Conservation (phyloP, 2,888 invertebrate species). For the Portevinia maculata region DNA sequence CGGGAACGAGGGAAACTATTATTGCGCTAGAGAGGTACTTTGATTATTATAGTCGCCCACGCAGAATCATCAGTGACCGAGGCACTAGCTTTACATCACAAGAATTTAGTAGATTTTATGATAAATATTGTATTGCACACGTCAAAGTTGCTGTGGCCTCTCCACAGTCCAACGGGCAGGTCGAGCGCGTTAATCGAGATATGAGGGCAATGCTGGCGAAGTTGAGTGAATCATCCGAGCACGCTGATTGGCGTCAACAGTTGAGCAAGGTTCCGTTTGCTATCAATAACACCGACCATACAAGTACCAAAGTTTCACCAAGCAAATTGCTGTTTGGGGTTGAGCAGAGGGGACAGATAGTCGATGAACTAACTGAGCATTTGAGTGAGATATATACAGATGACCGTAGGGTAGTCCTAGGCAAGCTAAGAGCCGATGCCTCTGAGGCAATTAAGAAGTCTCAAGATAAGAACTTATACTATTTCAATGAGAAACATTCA, state of each 20-base stretch:
- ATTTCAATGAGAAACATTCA: too few species aligned
- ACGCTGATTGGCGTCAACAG: constrained; percentile 19
- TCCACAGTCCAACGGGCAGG: constrained; percentile 20
- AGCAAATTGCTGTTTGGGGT: not conserved
- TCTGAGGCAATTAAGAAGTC: too few species aligned
- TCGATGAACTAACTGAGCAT: too few species aligned
- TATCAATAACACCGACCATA: constrained; percentile 10
- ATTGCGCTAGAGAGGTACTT: constrained; percentile 2
- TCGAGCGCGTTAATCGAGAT: constrained; percentile 14
- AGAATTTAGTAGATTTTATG: constrained; percentile 28
- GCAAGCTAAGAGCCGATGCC: too few species aligned
- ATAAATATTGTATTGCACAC: constrained; percentile 31
- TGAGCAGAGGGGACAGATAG: not conserved
- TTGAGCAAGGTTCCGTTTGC: constrained; percentile 7
- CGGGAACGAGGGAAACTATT: constrained; percentile 15
- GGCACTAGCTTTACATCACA: constrained; percentile 41
- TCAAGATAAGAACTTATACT: too few species aligned
- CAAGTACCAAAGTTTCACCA: not conserved
- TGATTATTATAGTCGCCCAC: constrained; percentile 25
- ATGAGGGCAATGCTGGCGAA: not conserved
- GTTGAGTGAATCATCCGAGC: constrained; percentile 8
- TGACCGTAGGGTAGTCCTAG: too few species aligned
- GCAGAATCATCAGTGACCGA: constrained; percentile 41
- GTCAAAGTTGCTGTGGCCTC: constrained; percentile 33
- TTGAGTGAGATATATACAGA: too few species aligned